Evolutionary conservation across 2,797 vertebrate genomes (phyloP).

Genomic region (Lithobates sylvaticus): DNA sequence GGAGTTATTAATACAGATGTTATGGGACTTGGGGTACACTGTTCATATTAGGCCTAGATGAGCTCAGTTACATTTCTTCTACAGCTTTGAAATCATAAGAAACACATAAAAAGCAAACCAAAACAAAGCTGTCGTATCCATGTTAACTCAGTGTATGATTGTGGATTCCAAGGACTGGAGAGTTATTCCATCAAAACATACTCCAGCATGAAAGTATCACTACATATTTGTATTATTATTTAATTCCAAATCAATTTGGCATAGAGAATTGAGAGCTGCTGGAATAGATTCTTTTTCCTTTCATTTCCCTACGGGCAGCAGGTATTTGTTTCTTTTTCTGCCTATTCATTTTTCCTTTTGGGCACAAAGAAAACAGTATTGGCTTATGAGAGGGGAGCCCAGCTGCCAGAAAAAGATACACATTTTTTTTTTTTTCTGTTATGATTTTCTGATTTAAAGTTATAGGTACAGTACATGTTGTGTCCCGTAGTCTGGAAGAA

Average conservation of each 20-base stretch:
- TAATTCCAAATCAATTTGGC: constrained; percentile 55
- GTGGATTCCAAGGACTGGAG: constrained; percentile 5
- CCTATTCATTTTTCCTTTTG: constrained; percentile 45
- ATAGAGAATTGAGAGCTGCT: constrained; percentile 35
- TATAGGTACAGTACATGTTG: background rate
- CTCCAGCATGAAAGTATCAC: constrained; percentile 2
- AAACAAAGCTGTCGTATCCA: background rate
- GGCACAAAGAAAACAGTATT: constrained; percentile 36
- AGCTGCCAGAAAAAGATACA: constrained; percentile 47
- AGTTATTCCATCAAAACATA: constrained; percentile 13
- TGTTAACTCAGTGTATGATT: background rate
- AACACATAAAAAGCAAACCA: background rate
- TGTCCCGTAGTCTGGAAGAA: too few relatives aligned
- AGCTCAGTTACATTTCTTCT: background rate
- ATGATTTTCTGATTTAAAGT: constrained; percentile 20
- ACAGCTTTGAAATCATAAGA: background rate
- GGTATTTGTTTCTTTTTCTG: constrained; percentile 47
- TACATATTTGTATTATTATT: constrained; percentile 51
- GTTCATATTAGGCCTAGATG: background rate
- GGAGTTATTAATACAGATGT: too few relatives aligned
- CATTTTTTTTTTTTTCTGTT: background rate
- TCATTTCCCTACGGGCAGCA: constrained; percentile 52
- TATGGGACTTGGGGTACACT: too few relatives aligned
- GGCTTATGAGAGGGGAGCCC: constrained; percentile 4
- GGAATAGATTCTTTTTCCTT: constrained; percentile 47